Conservation (phyloP, 2,797 vertebrate genomes). For the Gobio occitaniae region DNA sequence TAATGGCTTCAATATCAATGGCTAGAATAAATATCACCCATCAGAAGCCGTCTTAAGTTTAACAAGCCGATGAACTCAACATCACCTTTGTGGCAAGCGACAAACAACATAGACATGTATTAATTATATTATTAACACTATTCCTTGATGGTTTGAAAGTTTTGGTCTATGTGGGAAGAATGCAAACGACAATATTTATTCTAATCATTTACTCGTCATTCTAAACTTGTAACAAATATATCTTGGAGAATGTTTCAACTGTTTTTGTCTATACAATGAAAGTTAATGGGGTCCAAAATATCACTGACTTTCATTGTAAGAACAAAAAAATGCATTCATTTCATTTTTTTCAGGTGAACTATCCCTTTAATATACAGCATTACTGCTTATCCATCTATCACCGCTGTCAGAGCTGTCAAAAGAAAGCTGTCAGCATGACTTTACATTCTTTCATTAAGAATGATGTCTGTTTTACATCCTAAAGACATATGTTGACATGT, state of each 20-base stretch:
- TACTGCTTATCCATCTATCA: background rate
- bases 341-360: background rate
- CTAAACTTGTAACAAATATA: background rate
- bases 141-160: background rate
- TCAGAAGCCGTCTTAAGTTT: background rate
- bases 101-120: background rate
- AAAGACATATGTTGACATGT: constrained; percentile 65
- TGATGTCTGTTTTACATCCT: constrained; percentile 58
- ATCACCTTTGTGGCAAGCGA: background rate
- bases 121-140: background rate
- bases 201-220: background rate
- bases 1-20: constrained; percentile 42
- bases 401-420: background rate
- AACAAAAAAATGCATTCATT: background rate
- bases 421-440: constrained; percentile 55
- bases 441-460: constrained; percentile 64
- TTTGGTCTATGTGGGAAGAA: background rate
- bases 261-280: background rate
- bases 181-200: background rate
- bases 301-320: background rate
- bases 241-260: background rate
- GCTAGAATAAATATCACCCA: constrained; percentile 9
- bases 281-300: background rate
- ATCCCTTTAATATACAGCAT: background rate
- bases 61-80: constrained; percentile 21